These are phyloP conservation scores for Argyrosomus regius DNA, from an alignment of 2,797 vertebrate genomes.

Conservation along the genomic window DNA sequence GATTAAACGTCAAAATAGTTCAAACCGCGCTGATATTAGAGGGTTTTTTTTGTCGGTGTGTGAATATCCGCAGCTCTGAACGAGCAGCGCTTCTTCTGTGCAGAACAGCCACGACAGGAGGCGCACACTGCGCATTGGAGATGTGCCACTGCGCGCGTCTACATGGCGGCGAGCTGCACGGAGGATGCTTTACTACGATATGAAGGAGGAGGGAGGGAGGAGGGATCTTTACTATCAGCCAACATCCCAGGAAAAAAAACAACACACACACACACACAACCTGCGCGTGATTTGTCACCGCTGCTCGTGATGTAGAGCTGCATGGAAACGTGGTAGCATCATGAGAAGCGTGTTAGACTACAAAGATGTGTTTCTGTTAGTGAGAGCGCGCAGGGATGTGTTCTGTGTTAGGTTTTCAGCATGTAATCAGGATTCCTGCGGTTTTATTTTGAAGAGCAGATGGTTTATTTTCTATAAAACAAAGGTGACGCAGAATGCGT, in stretches of 20 bases:
- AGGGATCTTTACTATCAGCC: constrained; percentile 26
- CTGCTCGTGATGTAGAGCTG: constrained; percentile 32
- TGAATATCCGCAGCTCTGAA: constrained; percentile 32
- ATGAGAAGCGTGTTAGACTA: too few relatives aligned
- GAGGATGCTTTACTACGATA: constrained; percentile 63
- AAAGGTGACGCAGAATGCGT: constrained; percentile 15
- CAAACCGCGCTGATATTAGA: neutral
- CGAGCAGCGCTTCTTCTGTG: constrained; percentile 21
- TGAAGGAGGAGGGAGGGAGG: constrained; percentile 20
- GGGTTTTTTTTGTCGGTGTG: neutral
- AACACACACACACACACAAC: neutral
- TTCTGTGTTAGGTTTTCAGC: neutral
- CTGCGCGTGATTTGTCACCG: constrained; percentile 40
- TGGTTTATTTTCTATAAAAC: neutral
- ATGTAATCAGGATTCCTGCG: neutral
- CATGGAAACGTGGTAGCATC: constrained; percentile 10
- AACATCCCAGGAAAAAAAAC: neutral
- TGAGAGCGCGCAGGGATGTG: neutral
- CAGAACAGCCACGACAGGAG: constrained; percentile 56
- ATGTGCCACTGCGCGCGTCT: constrained; percentile 70
- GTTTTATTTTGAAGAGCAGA: neutral
- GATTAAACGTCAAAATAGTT: neutral
- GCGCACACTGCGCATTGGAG: constrained; percentile 74
- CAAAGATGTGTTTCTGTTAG: neutral
- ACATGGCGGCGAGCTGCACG: constrained; percentile 60